Evolutionary conservation across 2,888 invertebrate genomes (phyloP).

Genomic region (Gasteruption jaculator): DNA sequence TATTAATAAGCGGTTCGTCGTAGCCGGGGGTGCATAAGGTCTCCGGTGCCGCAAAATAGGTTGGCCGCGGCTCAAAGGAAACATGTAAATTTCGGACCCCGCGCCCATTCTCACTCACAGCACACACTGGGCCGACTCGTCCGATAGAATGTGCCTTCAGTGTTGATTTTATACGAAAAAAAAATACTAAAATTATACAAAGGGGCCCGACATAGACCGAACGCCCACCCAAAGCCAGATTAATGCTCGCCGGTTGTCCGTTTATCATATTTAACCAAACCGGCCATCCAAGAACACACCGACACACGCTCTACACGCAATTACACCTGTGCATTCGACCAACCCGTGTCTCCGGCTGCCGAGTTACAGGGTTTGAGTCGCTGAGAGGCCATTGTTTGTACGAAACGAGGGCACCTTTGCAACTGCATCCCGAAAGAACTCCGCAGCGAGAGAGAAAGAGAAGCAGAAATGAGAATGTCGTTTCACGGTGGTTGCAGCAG

Average conservation of each 20-base stretch:
- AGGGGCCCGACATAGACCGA: slow-evolving; percentile 86
- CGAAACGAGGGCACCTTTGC: too few relatives aligned
- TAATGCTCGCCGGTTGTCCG: slow-evolving; percentile 50
- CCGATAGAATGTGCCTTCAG: slow-evolving; percentile 94
- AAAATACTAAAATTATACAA: slow-evolving; percentile 71
- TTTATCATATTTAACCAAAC: too few relatives aligned
- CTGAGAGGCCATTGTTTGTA: too few relatives aligned
- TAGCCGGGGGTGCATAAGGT: slow-evolving; percentile 46
- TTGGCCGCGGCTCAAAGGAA: slow-evolving; percentile 38
- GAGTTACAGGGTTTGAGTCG: too few relatives aligned
- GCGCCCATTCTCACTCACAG: slow-evolving; percentile 61
- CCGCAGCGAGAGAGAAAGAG: too few relatives aligned
- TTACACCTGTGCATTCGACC: too few relatives aligned
- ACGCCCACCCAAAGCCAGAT: slow-evolving; percentile 64
- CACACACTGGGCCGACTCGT: slow-evolving; percentile 87
- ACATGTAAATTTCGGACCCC: slow-evolving; percentile 42
- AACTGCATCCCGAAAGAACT: too few relatives aligned
- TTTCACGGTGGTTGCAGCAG: too few relatives aligned
- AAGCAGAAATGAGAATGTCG: too few relatives aligned
- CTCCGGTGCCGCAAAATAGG: slow-evolving; percentile 30
- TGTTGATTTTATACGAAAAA: slow-evolving; percentile 83
- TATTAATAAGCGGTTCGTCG: slow-evolving; percentile 8
- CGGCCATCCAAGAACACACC: too few relatives aligned
- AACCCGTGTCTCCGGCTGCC: too few relatives aligned
- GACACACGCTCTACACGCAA: too few relatives aligned